A percentile compares a stretch with the other conserved stretches of the same genome.
These are phyloP conservation scores for Philaenus spumarius DNA, from an alignment of 1,140 invertebrate genomes.

Conservation along the genomic window DNA sequence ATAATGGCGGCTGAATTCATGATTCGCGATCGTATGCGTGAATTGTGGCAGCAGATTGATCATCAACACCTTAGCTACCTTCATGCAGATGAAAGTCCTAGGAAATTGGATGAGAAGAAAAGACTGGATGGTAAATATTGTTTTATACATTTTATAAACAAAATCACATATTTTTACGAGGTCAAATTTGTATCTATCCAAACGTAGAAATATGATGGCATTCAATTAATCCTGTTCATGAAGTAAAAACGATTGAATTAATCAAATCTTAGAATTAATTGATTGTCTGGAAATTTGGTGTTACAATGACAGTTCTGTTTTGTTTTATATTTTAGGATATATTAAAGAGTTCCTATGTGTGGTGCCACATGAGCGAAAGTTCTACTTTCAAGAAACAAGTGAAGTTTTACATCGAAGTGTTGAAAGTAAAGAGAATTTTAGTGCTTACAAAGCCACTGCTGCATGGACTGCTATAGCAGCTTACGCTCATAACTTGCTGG, in stretches of 20 bases:
- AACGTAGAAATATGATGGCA: not conserved
- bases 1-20: constrained; percentile 6
- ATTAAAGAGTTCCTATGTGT: constrained; percentile 69
- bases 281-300: no score
- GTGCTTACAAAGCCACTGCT: constrained; percentile 66
- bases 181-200: not conserved
- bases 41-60: constrained; percentile 47
- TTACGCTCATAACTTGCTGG: constrained; percentile 76
- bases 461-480: constrained; percentile 78
- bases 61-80: constrained; percentile 63
- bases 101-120: constrained; percentile 61
- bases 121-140: constrained; percentile 61
- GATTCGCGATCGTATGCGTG: not conserved
- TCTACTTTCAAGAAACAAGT: constrained; percentile 61
- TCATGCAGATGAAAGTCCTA: constrained; percentile 65
- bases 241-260: no score
- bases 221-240: not conserved
- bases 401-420: constrained; percentile 67
- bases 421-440: constrained; percentile 60
- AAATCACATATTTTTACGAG: not conserved
- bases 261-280: no score
- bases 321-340: constrained; percentile 46
- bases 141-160: not conserved
- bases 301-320: no score
- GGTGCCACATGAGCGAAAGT: constrained; percentile 73